A percentile compares a stretch with the other conserved stretches of the same genome.
phyloP scores from a whole-genome alignment of 2,888 invertebrate genomes.

The Rotaria sp. region DNA sequence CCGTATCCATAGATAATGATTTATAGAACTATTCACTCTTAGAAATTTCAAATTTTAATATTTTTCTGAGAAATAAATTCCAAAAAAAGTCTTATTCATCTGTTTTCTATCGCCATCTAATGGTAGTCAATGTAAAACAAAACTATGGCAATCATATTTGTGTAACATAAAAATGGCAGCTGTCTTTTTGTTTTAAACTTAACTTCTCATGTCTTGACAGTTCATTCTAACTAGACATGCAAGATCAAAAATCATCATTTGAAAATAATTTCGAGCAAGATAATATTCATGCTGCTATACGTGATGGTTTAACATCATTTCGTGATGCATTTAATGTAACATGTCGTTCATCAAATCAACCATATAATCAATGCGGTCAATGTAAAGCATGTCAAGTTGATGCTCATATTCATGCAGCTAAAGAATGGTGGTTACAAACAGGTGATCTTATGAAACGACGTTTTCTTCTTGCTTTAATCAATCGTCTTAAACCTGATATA shows the following conservation, averaged over 20 bases:
- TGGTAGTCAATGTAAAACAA: neutral
- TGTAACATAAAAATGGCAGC: neutral
- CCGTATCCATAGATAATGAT: no score
- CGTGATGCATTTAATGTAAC: neutral
- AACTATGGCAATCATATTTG: neutral
- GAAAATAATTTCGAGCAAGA: neutral
- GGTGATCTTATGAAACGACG: neutral
- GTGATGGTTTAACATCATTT: neutral
- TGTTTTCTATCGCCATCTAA: neutral
- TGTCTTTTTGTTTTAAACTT: neutral
- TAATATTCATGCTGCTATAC: neutral
- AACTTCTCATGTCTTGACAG: neutral
- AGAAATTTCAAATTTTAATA: no score
- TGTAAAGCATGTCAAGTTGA: slow-evolving; percentile 15
- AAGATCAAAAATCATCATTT: neutral
- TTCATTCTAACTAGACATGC: neutral
- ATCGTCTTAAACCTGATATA: neutral
- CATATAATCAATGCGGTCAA: slow-evolving; percentile 3
- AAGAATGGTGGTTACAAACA: slow-evolving; percentile 15
- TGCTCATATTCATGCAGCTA: neutral
- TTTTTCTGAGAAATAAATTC: no score
- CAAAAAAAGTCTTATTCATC: no score
- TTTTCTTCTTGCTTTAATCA: slow-evolving; percentile 17
- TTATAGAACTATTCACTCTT: no score
- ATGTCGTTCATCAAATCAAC: neutral